Evolutionary conservation across 2,888 invertebrate genomes (phyloP), one percentile per base, ranked within the genome.

Genomic region (Polydesmus complanatus): DNA sequence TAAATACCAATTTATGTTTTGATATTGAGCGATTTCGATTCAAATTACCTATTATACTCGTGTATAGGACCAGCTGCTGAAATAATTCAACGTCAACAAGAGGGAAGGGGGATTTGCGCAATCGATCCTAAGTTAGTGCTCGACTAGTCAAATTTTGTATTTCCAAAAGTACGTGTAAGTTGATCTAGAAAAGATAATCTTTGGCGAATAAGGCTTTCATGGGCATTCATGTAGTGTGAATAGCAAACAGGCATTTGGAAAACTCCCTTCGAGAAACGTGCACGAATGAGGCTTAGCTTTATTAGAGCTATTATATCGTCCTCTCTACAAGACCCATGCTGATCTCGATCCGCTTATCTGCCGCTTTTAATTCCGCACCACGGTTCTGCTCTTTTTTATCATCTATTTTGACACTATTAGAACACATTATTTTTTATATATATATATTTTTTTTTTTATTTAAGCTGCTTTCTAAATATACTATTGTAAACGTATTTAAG

Each of bases 401-500:
- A 23, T 22, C n/a, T n/a, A n/a, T n/a, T n/a, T n/a, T n/a, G n/a
- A n/a, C n/a, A n/a, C n/a, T n/a, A n/a, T n/a, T n/a, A 37, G 14
- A 37, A 14, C 37, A 37, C 37, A 37, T 14, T 37, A n/a, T n/a
- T n/a, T n/a, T n/a, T n/a, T 49, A 47, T 57, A 5, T 58, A 50
- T 26, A 26, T 26, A 49, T 48, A 27, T 51, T 58, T 23, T 58
- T 51, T 23, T 27, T 58, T 58, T 58, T 58, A 53, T 58, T 52
- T 27, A 19, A 19, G 53, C 27, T 53, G 51, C 37, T 49, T 26
- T 58, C 27, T 53, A 58, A 58, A 60, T 55, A 60, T 56, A 56
- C 56, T 54, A 61, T 61, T 61, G 61, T 57, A 61, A 57, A 61
- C 56, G 56, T 56, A 61, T 62, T 62, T 59, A 49, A 62, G 60